Evolutionary conservation across 2,888 invertebrate species (phyloP), one percentile per base, ranked within the genome.

Genomic region (Agrotis clavis): DNA sequence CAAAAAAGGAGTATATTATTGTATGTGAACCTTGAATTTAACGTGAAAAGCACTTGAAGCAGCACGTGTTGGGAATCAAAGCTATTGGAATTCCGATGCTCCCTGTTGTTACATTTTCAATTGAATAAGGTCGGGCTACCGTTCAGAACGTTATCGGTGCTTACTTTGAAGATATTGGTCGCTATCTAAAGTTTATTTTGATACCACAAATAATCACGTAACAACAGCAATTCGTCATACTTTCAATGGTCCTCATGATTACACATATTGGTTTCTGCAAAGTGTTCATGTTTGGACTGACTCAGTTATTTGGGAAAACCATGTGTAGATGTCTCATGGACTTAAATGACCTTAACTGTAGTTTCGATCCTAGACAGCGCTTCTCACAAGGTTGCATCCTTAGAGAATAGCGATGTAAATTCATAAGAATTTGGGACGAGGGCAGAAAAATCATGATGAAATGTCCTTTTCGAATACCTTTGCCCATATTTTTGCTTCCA

Each of bases 21-120:
- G n/a, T 25, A n/a, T 67, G n/a, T n/a, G 14, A 77, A 57, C 67
- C 57, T 60, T 71, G 50, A 64, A 56, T 66, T 69, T 50, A 71
- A 67, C 50, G 65, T 30, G 61, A 21, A 54, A 72, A 65, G 48
- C 53, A 59, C 60, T 79, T 19, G 60, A 30, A 64, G 25, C 63
- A 50, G 61, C 64, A 78, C 79, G 72, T 82, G 67, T 64, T 50
- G 25, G 25, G 25, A 71, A 82, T 81, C 63, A 67, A 50, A 67
- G 64, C 50, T 51, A 68, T 64, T 67, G 63, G 35, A 67, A 63
- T 68, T 53, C 62, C 53, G 30, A 53, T 60, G 50, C 41, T 35
- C 19, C n/a, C 5, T 53, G 14, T 59, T 62, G 25, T 19, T 47
- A 67, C 13, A 60, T 60, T 79, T 79, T 47, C 45, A 47, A 65